Base-by-base conservation (phyloP, 2,888 invertebrate species). In the Polyommatus icarus region DNA sequence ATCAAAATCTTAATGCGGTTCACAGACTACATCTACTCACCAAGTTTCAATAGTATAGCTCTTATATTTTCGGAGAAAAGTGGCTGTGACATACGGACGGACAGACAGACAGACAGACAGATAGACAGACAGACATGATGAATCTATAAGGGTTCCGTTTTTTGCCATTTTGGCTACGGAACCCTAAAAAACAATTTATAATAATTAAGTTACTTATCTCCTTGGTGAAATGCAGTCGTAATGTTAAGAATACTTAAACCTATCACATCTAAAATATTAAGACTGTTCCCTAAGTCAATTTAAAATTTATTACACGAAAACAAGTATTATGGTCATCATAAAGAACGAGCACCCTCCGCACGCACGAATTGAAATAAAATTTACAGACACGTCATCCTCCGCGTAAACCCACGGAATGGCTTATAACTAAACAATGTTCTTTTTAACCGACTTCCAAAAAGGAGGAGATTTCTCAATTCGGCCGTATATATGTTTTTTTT, bases 311-410 rank as follows among this genome's bases (percentile, higher is more conserved):
- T 80, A 80, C 79, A 81, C 81, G 80, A 81, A 83, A 81, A 82
- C 82, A 81, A 81, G 81, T 81, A 80, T 83, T 81, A 83, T 80
- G 81, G 81, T 82, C 80, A 82, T 81, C 82, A 80, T 82, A 82
- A 82, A 83, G 79, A 79, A 81, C 79, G 79, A 79, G 79, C 79
- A 79, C 80, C 83, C 83, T 83, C 80, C 80, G 78, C 79, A 82
- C 83, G 85, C 85, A 84, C 83, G 83, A 85, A 86, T 86, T 85
- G 84, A 85, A 87, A 88, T 86, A 87, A 88, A 88, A 87, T 88
- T 85, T 85, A 84, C 84, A 82, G 82, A 84, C 83, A 86, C 85
- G 85, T 84, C 85, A 85, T 85, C 36, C 71, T n/a, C 15, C 32
- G 10, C 71, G 36, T 77, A 77, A 71, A 57, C 50, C n/a, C 20